Evolutionary conservation across 2,888 invertebrate species (phyloP), one percentile per base, ranked within the genome.

Genomic region (Nephrotoma flavescens): DNA sequence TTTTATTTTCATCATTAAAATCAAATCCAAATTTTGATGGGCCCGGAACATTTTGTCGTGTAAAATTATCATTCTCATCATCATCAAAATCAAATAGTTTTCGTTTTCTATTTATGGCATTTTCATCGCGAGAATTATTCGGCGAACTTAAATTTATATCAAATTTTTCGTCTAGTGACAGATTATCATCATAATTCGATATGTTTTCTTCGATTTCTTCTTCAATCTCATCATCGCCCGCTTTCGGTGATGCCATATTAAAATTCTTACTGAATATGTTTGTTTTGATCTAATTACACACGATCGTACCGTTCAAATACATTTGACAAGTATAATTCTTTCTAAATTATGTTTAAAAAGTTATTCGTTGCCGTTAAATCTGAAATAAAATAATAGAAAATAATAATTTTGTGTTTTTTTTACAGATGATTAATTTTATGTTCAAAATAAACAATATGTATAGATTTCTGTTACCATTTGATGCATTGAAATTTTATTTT

Each of bases 131-230:
- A 1, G 42, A n/a, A 42, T 84, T 84, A 71, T 71, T 71, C 31
- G 85, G 85, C 83, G 52, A 11, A 87, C 15, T 71, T 83, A 86
- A 52, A 57, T 42, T 86, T n/a, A 52, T 31, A n/a, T 52, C 86
- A 41, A 57, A 41, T 41, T 52, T 41, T 41, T 86, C 88, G 88
- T 87, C 87, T 83, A 87, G 88, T 45, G 86, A 87, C 85, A 88
- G 87, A 31, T 85, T 52, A 9, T 86, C 86, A 11, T 86, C 86
- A n/a, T 86, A 88, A 83, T 87, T 87, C 11, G 88, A 87, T 12
- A 91, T 89, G 15, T 90, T 90, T 88, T 91, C 91, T 88, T 91
- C 91, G 84, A 91, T 91, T 47, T 91, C 91, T 88, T 92, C 91
- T 87, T 92, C 91, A 83, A 91, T 91, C 9, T 86, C 86, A 42